Evolutionary conservation across 2,888 invertebrate genomes (phyloP), one percentile per base, ranked within the genome.

Genomic region (Megalurothrips usitatus): DNA sequence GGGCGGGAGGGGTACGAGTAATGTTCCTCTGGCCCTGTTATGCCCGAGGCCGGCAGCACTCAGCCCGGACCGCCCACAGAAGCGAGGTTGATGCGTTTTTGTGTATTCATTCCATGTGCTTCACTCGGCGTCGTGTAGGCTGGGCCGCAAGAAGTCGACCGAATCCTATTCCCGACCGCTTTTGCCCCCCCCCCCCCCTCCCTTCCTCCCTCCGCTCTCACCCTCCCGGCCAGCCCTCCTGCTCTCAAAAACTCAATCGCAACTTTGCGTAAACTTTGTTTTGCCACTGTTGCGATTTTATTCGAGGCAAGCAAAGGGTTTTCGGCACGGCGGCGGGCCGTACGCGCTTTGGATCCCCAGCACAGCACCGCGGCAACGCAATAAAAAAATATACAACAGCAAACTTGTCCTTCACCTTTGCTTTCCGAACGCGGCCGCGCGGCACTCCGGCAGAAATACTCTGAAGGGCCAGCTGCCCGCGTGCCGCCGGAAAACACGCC

Each of bases 181-280:
- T 26, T 26, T 58, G 58, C 58, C n/a, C 11, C 23, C 26, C 23
- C 26, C 23, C 23, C 68, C 12, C 68, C 68, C 68, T 26, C 68
- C 34, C 34, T 6, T 43, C n/a, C n/a, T n/a, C n/a, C n/a, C n/a
- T n/a, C n/a, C n/a, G n/a, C n/a, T n/a, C n/a, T n/a, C n/a, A n/a
- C n/a, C n/a, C 52, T 12, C 52, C 14, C 52, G 19, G 58, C 58
- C 58, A 58, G 19, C 19, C 19, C 58, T 52, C 14, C 52, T 14
- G 58, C 58, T 58, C 58, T 58, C 58, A 58, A 75, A 75, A 75
- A 75, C 68, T 75, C 68, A 75, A 75, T 75, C 68, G 68, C 68
- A 75, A 75, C 68, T 75, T 75, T 75, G 68, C 23, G 23, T 26
- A 68, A 75, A 75, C 68, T 75, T 75, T 75, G 68, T 75, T 75